Evolutionary conservation across 1,140 invertebrate genomes (phyloP), one percentile per base, ranked within the genome.

Genomic region (Chironomus striatipennis): DNA sequence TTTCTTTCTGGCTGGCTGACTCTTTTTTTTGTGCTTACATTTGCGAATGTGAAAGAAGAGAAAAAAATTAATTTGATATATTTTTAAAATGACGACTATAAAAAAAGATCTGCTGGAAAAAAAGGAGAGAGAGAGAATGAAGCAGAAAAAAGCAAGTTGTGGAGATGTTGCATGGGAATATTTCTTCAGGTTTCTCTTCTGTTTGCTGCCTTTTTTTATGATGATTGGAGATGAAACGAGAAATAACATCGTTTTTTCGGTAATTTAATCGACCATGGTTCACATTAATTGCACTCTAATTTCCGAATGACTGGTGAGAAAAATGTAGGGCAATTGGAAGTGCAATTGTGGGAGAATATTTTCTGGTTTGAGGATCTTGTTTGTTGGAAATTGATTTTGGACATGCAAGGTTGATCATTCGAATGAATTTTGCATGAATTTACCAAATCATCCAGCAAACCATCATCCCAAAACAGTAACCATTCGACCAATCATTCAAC

Each of bases 71-170:
- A 57, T 57, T 57, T 57, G 47, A 57, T 57, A 57, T 57, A 57
- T 57, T 57, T 57, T 57, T 57, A 57, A 57, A 57, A 57, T 57
- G 47, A 57, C 47, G 47, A 57, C 47, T 57, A 57, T 57, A 57
- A 57, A n/a, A 57, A 57, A 57, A n/a, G 47, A 57, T n/a, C 12
- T 57, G n/a, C 12, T n/a, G 47, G 24, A 34, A 34, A 34, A n/a
- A 47, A 47, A 47, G 43, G 43, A 15, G n/a, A 57, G 47, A 57
- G n/a, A n/a, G n/a, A 57, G 47, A 57, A 47, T 8, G 43, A 47
- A 47, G 43, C n/a, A n/a, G n/a, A n/a, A n/a, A 34, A 34, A 34
- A 34, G 24, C 24, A 34, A 34, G 24, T 34, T 34, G 24, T 34
- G 24, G n/a, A 57, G 47, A 57, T 57, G 47, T 57, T 57, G 47